Evolutionary conservation across 2,113 vertebrate genomes (phyloP).

Genomic region (Semicossyphus pulcher): DNA sequence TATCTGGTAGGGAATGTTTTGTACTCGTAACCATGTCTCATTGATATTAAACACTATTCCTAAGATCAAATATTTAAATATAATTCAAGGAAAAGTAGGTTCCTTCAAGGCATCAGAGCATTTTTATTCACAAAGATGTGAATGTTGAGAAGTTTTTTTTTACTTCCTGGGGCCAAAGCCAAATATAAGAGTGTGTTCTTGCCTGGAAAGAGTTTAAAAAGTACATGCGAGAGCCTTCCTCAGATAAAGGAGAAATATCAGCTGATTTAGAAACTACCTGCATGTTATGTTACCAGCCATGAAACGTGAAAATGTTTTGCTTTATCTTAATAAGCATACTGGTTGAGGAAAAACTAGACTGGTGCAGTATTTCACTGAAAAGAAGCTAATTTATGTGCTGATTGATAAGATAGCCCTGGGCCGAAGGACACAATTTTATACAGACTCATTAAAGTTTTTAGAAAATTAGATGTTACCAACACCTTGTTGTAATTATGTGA

Average conservation of each 20-base stretch:
- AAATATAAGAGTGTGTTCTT: constrained; percentile 13
- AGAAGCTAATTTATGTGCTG: neutral
- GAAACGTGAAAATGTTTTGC: neutral
- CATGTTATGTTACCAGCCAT: constrained; percentile 12
- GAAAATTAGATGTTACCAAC: too few relatives aligned
- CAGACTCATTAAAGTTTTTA: neutral
- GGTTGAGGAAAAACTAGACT: neutral
- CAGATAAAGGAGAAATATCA: constrained; percentile 18
- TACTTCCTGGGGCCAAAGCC: neutral
- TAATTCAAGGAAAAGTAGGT: constrained; percentile 29
- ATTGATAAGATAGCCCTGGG: neutral
- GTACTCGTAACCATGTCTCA: neutral
- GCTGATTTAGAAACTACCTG: constrained; percentile 2
- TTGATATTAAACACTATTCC: constrained; percentile 23
- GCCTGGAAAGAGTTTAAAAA: neutral
- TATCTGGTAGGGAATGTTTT: neutral
- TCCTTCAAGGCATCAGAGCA: constrained; percentile 31
- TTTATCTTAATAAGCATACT: constrained; percentile 4
- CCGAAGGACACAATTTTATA: neutral
- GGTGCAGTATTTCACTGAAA: neutral
- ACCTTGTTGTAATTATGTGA: too few relatives aligned
- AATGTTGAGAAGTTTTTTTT: constrained; percentile 12
- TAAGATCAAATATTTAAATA: constrained; percentile 44
- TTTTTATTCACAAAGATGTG: constrained; percentile 44
- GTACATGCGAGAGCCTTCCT: neutral